Evolutionary conservation across 2,113 vertebrate genomes (phyloP).

Genomic region (Cephalopholis sonnerati): DNA sequence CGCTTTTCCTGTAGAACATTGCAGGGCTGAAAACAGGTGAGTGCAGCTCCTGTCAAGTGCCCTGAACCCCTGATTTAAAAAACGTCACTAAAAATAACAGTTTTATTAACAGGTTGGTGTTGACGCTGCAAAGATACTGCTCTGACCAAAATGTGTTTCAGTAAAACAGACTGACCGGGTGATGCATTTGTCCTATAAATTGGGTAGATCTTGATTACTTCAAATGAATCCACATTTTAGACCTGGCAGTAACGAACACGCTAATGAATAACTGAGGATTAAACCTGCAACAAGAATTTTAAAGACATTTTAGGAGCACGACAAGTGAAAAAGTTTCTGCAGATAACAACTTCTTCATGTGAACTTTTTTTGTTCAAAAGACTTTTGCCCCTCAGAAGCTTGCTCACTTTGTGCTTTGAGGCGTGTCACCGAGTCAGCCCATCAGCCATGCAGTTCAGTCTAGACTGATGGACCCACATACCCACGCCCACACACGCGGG

Average conservation of each 20-base stretch:
- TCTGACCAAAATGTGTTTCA: not conserved
- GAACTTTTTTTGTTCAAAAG: conserved; percentile 9
- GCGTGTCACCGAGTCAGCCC: conserved; percentile 37
- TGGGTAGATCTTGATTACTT: not conserved
- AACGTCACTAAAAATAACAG: not conserved
- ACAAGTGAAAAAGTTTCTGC: not conserved
- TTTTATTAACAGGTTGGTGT: not conserved
- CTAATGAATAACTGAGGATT: not conserved
- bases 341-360: not conserved
- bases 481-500: conserved; percentile 37
- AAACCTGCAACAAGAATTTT: not conserved
- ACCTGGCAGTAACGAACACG: not conserved
- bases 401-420: conserved; percentile 43
- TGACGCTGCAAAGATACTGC: not conserved
- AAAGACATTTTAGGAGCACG: not conserved
- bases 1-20: not conserved
- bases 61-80: not conserved
- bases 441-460: conserved; percentile 53
- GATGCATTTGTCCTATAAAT: not conserved
- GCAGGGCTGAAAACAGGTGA: not conserved
- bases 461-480: conserved; percentile 58
- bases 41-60: not conserved
- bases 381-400: conserved; percentile 32
- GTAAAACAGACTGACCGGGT: not conserved
- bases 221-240: not conserved